Evolutionary conservation across 1,140 invertebrate genomes (phyloP), one percentile per base, ranked within the genome.

Genomic region (Trachymyrmex cornetzi): DNA sequence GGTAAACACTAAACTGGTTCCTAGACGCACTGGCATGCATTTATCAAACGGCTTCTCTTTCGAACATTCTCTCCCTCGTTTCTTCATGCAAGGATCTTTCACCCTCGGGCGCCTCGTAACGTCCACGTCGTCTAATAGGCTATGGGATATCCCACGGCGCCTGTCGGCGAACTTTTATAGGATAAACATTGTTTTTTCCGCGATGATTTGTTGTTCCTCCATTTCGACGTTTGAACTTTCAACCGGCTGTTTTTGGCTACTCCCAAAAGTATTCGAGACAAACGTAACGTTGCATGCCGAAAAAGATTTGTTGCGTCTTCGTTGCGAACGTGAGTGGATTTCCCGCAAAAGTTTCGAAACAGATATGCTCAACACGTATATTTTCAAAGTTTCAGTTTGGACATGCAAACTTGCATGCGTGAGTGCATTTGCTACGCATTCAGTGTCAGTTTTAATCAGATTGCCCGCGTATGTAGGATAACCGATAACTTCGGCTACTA

Each of bases 1-100:
- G 91, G 89, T 92, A 92, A 92, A 92, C 91, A 91, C 84, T 77
- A 87, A 92, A 92, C 92, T 92, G 90, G 91, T 92, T 92, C 88
- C 88, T 90, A 91, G 89, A 77, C 80, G 88, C 88, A 88, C 87
- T 64, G 61, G 69, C 87, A 88, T 87, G 90, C 90, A 89, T 91
- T 91, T 88, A 90, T 91, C 91, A 91, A 89, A 75, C 82, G 24
- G 67, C 71, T 77, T 75, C 61, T 75, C 88, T 80, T 55, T 22
- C 27, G 30, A 71, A 44, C 59, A 53, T 67, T 75, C 50, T 44
- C 55, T 69, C 19, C 79, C 24, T 77, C 57, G n/a, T 72, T 53
- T 22, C 63, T 59, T 67, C 69, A 11, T 11, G 27, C 19, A 30
- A 27, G 59, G 22, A 72, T 63, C 50, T 55, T 61, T 84, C 53